Evolutionary conservation across 1,140 invertebrate species (phyloP).

Genomic region (Diploscapter pachys): DNA sequence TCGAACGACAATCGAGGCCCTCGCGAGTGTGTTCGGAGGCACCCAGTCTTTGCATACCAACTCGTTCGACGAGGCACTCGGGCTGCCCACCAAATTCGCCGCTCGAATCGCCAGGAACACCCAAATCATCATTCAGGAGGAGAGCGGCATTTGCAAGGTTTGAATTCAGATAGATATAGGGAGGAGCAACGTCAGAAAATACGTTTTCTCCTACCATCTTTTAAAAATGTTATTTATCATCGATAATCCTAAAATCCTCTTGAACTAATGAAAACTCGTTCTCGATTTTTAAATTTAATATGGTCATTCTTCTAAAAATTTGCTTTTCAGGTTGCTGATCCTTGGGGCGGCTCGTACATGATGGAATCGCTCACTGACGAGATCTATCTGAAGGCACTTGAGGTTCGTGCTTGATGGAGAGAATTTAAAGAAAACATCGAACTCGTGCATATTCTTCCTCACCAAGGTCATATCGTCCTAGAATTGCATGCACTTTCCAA

Average conservation of each 20-base stretch:
- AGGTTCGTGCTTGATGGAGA: slow-evolving; percentile 51
- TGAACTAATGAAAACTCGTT: too few relatives aligned
- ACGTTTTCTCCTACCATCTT: too few relatives aligned
- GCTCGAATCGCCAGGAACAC: slow-evolving; percentile 70
- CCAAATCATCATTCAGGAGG: slow-evolving; percentile 71
- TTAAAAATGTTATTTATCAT: too few relatives aligned
- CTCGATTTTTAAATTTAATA: too few relatives aligned
- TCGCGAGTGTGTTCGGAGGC: slow-evolving; percentile 70
- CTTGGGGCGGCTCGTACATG: slow-evolving; percentile 71
- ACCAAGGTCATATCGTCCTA: too few relatives aligned
- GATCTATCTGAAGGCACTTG: slow-evolving; percentile 65
- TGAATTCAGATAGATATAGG: background rate
- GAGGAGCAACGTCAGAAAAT: background rate
- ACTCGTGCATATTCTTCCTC: too few relatives aligned
- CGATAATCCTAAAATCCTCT: too few relatives aligned
- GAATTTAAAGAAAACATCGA: too few relatives aligned
- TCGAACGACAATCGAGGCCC: slow-evolving; percentile 68
- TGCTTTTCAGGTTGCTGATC: slow-evolving; percentile 66
- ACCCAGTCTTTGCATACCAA: slow-evolving; percentile 72
- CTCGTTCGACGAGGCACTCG: slow-evolving; percentile 70
- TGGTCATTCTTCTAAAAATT: too few relatives aligned
- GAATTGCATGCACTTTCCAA: too few relatives aligned
- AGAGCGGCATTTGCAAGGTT: slow-evolving; percentile 69
- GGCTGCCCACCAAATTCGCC: slow-evolving; percentile 68
- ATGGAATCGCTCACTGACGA: slow-evolving; percentile 69